Base-by-base conservation (phyloP, 2,888 invertebrate genomes). In the Heteromurus nitidus region DNA sequence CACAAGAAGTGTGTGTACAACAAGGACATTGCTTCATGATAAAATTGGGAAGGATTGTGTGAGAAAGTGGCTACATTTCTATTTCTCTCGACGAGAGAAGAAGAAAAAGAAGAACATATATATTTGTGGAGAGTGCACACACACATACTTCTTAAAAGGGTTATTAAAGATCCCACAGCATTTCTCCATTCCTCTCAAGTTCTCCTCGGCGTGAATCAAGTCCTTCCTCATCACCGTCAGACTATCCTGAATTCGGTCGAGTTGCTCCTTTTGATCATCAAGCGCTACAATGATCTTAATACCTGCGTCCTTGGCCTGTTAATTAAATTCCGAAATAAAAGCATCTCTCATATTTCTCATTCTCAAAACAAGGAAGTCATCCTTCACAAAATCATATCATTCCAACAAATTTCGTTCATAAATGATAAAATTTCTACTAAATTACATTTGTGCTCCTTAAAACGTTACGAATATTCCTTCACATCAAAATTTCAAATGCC, bases 201-300 rank as follows among this genome's bases (percentile, higher is more conserved):
- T 83, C 47, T 65, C 62, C 30, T 80, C 79, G 3, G 82, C 82
- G 13, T 72, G 79, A 50, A 83, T 83, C 47, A 83, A 64, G 47
- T 73, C 80, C 7, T 65, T 64, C 22, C 82, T 67, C 80, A 83
- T 83, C n/a, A 60, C 55, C 36, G 75, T 75, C 64, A 83, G 31
- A 31, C 82, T 80, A 47, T 74, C 74, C 60, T 83, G 82, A 64
- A 83, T 58, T 9, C 82, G 74, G 31, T 83, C 82, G 2, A 83
- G 72, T 62, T 83, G 80, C 67, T 83, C 82, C 36, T 83, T 83
- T 62, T 83, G 82, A 65, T 83, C 80, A 67, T 83, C 82, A 20
- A 83, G 55, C 11, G 80, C 69, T 3, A 83, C 82, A 36, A 83
- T 83, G 44, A 83, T 80, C 36, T 83, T 83, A 42, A 83, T 83